phyloP scores from a whole-genome alignment of 2,888 invertebrate species.

The Cephus spinipes region DNA sequence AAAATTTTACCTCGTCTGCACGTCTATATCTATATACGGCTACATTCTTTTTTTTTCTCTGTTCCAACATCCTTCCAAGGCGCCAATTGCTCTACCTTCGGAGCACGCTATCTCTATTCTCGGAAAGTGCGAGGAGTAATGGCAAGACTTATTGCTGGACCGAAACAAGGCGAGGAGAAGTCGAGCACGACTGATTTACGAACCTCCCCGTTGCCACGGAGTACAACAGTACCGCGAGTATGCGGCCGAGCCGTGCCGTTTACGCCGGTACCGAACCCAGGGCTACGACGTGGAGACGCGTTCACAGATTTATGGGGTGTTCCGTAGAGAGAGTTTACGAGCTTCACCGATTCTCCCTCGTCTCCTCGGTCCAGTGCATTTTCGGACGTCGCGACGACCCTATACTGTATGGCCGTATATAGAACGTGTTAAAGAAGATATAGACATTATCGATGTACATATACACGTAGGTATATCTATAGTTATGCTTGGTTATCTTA shows the following conservation, averaged over 20 bases:
- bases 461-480: too few species aligned
- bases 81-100: background rate
- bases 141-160: background rate
- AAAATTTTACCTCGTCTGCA: background rate
- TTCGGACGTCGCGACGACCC: background rate
- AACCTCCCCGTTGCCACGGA: constrained; percentile 42
- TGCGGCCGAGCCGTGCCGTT: constrained; percentile 31
- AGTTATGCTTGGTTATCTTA: background rate
- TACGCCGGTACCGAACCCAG: background rate
- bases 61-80: background rate
- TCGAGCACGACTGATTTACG: constrained; percentile 59
- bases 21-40: background rate
- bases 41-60: background rate
- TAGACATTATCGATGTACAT: background rate
- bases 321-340: constrained; percentile 46
- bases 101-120: background rate
- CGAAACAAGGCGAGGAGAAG: constrained; percentile 51
- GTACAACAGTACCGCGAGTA: constrained; percentile 17
- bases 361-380: background rate
- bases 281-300: constrained; percentile 31
- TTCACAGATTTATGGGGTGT: constrained; percentile 58
- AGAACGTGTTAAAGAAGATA: background rate
- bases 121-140: background rate
- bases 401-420: background rate
- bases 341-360: constrained; percentile 39